Percentiles rank a stretch among this genome's conserved stretches.
Evolutionary conservation across 2,113 vertebrate species (phyloP).

Genomic region (Edolisoma coerulescens): DNA sequence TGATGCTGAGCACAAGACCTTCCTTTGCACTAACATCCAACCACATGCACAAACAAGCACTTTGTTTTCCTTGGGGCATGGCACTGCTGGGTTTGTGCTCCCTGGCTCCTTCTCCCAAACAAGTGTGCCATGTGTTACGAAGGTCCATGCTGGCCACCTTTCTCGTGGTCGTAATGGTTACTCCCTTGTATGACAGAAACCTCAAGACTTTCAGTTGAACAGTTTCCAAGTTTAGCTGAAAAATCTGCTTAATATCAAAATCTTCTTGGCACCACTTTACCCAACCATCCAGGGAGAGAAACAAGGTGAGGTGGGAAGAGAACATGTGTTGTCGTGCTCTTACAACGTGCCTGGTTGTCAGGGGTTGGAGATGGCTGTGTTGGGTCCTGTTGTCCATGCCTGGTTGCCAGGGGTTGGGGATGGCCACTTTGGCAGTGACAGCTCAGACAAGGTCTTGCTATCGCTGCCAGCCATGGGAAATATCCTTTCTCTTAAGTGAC

Average conservation of each 20-base stretch:
- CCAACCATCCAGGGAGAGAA: neutral
- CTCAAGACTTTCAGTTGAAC: neutral
- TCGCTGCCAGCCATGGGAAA: neutral
- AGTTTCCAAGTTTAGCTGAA: neutral
- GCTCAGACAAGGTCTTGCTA: neutral
- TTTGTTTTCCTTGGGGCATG: neutral
- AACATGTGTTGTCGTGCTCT: neutral
- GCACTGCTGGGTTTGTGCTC: neutral
- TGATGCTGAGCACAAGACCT: neutral
- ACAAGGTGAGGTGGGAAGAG: neutral
- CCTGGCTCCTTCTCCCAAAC: neutral
- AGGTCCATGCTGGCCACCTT: neutral
- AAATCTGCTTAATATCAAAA: neutral
- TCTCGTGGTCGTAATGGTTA: neutral
- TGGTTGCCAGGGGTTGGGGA: neutral
- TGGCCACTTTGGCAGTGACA: neutral
- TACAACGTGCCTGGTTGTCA: neutral
- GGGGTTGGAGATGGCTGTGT: too few relatives aligned
- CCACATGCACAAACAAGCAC: neutral
- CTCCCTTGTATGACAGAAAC: neutral
- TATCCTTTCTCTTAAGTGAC: neutral
- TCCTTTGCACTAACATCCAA: neutral
- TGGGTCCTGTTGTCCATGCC: neutral
- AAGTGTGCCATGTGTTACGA: neutral
- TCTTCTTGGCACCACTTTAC: neutral